Conservation (phyloP, 2,113 vertebrate species). For the Tor tambroides region DNA sequence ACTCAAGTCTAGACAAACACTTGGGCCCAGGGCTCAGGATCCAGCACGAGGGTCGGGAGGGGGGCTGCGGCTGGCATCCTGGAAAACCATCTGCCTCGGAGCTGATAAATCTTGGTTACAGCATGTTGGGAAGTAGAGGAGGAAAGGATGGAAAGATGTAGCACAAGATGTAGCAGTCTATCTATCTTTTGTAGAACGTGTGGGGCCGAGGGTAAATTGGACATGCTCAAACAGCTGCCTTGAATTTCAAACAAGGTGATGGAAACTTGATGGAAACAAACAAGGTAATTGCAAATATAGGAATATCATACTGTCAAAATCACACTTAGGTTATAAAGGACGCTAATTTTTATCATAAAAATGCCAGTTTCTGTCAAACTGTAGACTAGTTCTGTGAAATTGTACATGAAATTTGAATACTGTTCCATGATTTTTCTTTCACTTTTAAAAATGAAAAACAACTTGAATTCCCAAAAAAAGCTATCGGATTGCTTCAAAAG, state of each 20-base stretch:
- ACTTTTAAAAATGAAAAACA: no score
- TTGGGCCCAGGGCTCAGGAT: constrained; percentile 28
- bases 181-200: constrained; percentile 30
- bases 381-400: no score
- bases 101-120: constrained; percentile 61
- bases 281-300: no score
- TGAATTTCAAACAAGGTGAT: not conserved
- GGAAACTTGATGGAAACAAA: not conserved
- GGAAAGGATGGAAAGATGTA: constrained; percentile 15
- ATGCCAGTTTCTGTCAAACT: no score
- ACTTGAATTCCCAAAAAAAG: no score
- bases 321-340: not conserved
- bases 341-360: not conserved
- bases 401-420: no score
- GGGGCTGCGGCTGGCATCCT: constrained; percentile 35
- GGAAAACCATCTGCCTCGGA: constrained; percentile 59
- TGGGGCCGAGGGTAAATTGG: not conserved
- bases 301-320: no score
- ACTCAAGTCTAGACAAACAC: constrained; percentile 59
- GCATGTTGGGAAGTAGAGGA: constrained; percentile 35
- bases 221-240: constrained; percentile 5
- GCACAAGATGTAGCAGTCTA: constrained; percentile 27
- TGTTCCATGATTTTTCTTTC: not conserved
- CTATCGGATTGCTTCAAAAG: no score
- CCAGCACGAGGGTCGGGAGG: constrained; percentile 1